Evolutionary conservation across 2,888 invertebrate species (phyloP), one percentile per base, ranked within the genome.

Genomic region (Sylvicola cinctus): DNA sequence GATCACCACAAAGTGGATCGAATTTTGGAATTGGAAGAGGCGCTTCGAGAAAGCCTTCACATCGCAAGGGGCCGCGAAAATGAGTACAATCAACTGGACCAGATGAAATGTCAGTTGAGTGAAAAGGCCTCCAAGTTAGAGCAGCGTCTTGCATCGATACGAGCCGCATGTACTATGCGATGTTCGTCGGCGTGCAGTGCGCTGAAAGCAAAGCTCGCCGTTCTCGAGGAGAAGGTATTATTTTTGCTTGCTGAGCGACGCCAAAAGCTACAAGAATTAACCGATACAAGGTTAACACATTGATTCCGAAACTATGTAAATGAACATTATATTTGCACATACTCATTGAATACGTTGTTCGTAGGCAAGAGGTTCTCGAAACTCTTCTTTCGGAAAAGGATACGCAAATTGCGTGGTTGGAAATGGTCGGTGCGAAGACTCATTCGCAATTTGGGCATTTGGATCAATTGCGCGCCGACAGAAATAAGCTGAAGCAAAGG

Each of bases 321-420:
- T 8, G 11, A 7, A 28, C 14, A 28, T 7, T 13, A 7, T 4
- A 28, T 28, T 13, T 28, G 6, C 4, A 4, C 4, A 13, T 8
- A n/a, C 31, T 27, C 31, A 3, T 17, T 29, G 17, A n/a, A n/a
- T n/a, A n/a, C n/a, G n/a, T n/a, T n/a, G 20, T 20, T 20, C 14
- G 20, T 53, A 87, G 87, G 51, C 76, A 81, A 58, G 84, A 88
- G 57, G 74, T 84, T 34, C 58, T 88, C 40, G 75, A 83, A 57
- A 72, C 76, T 38, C 74, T 78, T 3, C 74, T 88, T 39, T 80
- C 79, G 47, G 87, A 87, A 49, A 87, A 85, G 52, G 88, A 90
- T 54, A 75, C 84, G 10, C 78, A 81, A 54, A 68, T 90, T 45
- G 85, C 83, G 1, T 64, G 84, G 40, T 54, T 87, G 37, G 85